These are phyloP conservation scores for Lepus americanus DNA, from an alignment of 2,113 vertebrate species.

Conservation along the genomic window DNA sequence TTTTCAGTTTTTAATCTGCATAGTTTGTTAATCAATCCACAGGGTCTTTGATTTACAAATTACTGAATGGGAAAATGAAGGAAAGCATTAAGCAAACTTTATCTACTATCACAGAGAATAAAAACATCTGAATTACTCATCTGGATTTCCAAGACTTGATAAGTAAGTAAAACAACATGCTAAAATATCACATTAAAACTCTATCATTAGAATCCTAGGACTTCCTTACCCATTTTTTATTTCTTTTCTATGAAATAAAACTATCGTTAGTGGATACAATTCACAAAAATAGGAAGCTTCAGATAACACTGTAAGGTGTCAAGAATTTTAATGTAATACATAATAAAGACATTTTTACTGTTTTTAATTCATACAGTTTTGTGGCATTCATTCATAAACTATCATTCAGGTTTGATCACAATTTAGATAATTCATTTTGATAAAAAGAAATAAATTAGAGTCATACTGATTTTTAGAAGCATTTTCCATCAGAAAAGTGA, in stretches of 20 bases:
- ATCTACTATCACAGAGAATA: constrained; percentile 45
- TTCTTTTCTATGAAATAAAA: constrained; percentile 60
- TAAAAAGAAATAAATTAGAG: constrained; percentile 54
- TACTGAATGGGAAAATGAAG: constrained; percentile 50
- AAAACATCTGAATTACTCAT: constrained; percentile 40
- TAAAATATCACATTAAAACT: constrained; percentile 43
- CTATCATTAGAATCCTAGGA: constrained; percentile 4
- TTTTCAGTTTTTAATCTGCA: constrained; percentile 40
- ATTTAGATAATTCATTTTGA: neutral
- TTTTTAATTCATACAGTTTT: constrained; percentile 43
- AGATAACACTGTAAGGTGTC: neutral
- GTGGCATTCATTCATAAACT: neutral
- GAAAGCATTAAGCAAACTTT: constrained; percentile 23
- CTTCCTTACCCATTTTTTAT: neutral
- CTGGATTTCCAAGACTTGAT: constrained; percentile 11
- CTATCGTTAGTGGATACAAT: neutral
- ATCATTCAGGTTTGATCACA: constrained; percentile 35
- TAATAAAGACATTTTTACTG: constrained; percentile 29
- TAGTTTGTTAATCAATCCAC: constrained; percentile 26
- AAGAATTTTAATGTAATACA: constrained; percentile 57
- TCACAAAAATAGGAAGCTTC: neutral
- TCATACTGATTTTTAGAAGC: constrained; percentile 98
- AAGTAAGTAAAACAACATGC: neutral
- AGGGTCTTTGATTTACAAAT: neutral
- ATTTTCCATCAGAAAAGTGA: constrained; percentile 96